Percentiles rank a stretch among this genome's conserved stretches.
Evolutionary conservation across 2,888 invertebrate genomes (phyloP).

Genomic region (Rhamnusium bicolor): DNA sequence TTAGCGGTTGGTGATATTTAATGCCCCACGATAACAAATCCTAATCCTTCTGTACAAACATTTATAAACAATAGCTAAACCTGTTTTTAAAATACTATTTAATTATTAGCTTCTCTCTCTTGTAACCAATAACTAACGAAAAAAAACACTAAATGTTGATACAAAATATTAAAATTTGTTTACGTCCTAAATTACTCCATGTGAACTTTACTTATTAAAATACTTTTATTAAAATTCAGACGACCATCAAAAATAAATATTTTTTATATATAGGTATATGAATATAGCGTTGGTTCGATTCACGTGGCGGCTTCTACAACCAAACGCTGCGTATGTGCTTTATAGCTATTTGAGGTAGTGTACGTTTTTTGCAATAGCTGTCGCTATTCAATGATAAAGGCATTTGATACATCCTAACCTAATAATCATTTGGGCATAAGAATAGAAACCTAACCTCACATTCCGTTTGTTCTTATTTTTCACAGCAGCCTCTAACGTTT

Average conservation of each 20-base stretch:
- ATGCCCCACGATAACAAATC: not conserved
- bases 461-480: not conserved
- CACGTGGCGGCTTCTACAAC: not conserved
- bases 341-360: slow-evolving; percentile 14
- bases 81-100: not conserved
- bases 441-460: not conserved
- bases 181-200: not conserved
- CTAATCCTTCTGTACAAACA: slow-evolving; percentile 6
- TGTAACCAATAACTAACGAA: slow-evolving; percentile 11
- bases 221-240: slow-evolving; percentile 10
- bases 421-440: not conserved
- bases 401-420: not conserved
- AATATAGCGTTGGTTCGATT: slow-evolving; percentile 6
- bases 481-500: too few species aligned
- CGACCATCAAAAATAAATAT: slow-evolving; percentile 4
- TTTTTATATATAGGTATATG: not conserved
- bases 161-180: slow-evolving; percentile 9
- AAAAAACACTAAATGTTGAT: not conserved
- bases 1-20: not conserved
- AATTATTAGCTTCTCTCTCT: slow-evolving; percentile 17
- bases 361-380: not conserved
- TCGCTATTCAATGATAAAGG: not conserved
- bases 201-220: slow-evolving; percentile 1
- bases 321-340: not conserved
- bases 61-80: not conserved